Percentiles rank a stretch among this genome's conserved stretches.
Conservation (phyloP, 2,113 vertebrate species). For the Coregonus clupeaformis region DNA sequence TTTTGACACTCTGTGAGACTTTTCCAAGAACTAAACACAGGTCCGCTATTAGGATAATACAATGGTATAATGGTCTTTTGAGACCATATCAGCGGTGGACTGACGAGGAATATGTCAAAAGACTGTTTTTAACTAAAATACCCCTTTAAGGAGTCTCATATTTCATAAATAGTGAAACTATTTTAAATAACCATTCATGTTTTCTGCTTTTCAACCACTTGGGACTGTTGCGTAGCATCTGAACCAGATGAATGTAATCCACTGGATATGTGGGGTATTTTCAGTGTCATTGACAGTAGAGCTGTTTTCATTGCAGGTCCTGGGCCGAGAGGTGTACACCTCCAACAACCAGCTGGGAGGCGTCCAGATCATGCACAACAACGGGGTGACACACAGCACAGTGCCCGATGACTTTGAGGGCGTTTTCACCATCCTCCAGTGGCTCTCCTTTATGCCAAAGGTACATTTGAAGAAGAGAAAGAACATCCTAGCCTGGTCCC, state of each 20-base stretch:
- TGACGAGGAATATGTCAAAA: no score
- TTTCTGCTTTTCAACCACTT: no score
- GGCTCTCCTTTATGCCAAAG: slow-evolving; percentile 97
- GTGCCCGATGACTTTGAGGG: slow-evolving; percentile 96
- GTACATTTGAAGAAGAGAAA: slow-evolving; percentile 57
- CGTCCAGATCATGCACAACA: slow-evolving; percentile 94
- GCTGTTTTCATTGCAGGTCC: slow-evolving; percentile 73
- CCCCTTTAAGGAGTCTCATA: no score
- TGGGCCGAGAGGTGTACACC: slow-evolving; percentile 94
- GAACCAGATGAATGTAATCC: background rate
- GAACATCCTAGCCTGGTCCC: no score
- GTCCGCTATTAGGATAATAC: background rate
- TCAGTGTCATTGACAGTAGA: background rate
- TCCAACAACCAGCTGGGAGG: slow-evolving; percentile 98
- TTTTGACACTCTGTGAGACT: background rate
- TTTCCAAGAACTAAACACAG: background rate
- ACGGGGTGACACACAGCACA: slow-evolving; percentile 85
- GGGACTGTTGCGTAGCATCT: no score
- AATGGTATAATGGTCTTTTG: no score
- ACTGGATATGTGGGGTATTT: background rate
- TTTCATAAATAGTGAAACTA: no score
- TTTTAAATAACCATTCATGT: no score
- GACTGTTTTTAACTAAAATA: no score
- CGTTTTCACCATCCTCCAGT: slow-evolving; percentile 89
- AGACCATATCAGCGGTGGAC: no score